phyloP scores from a whole-genome alignment of 1,140 invertebrate genomes.

The Eumeta japonica region DNA sequence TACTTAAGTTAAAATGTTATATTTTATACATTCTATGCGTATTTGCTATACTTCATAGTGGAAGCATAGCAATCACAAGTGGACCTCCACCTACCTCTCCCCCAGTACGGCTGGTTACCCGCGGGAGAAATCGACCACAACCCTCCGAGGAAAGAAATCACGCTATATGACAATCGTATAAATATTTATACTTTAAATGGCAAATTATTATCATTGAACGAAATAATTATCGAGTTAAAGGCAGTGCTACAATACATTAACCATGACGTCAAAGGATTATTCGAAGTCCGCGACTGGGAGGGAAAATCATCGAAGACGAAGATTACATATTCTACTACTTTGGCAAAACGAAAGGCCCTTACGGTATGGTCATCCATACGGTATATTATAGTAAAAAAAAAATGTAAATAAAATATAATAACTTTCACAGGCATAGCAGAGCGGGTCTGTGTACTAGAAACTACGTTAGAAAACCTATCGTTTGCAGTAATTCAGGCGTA shows the following conservation, averaged over 20 bases:
- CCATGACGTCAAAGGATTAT: slow-evolving; percentile 19
- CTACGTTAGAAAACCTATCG: slow-evolving; percentile 11
- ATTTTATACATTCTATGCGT: too few relatives aligned
- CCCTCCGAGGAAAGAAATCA: too few relatives aligned
- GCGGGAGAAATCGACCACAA: too few relatives aligned
- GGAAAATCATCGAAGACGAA: slow-evolving; percentile 17
- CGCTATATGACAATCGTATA: too few relatives aligned
- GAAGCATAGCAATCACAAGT: too few relatives aligned
- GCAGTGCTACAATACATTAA: slow-evolving; percentile 20
- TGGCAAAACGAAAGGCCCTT: slow-evolving; percentile 19
- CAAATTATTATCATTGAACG: slow-evolving; percentile 16
- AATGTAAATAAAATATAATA: slow-evolving; percentile 15
- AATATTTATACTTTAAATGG: slow-evolving; percentile 20
- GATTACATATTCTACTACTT: slow-evolving; percentile 22
- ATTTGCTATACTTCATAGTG: too few relatives aligned
- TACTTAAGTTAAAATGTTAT: too few relatives aligned
- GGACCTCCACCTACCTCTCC: too few relatives aligned
- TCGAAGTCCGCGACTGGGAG: slow-evolving; percentile 19
- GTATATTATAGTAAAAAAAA: slow-evolving; percentile 18
- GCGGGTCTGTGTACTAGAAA: slow-evolving; percentile 17
- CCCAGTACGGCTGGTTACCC: too few relatives aligned
- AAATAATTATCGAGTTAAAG: slow-evolving; percentile 20
- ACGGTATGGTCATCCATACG: slow-evolving; percentile 19
- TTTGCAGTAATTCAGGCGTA: slow-evolving; percentile 19
- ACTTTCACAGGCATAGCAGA: slow-evolving; percentile 19